A percentile compares a stretch with the other conserved stretches of the same genome.
Conservation (phyloP, 2,888 invertebrate genomes). For the Cheilosia impressa region DNA sequence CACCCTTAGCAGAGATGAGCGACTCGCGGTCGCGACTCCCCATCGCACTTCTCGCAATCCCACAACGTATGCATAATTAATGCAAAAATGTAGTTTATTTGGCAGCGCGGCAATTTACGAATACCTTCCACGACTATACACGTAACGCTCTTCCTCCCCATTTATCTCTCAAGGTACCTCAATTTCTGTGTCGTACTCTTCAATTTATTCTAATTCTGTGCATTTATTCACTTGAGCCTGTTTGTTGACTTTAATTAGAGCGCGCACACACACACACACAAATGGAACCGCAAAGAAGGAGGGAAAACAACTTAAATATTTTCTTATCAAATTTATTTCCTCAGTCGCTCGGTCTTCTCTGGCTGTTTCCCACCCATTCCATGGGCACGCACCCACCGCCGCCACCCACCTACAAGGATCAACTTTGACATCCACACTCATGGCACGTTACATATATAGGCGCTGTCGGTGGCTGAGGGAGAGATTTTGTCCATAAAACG, state of each 20-base stretch:
- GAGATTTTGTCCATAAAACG: constrained; percentile 42
- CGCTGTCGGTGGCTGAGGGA: background rate
- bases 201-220: constrained; percentile 75
- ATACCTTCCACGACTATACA: constrained; percentile 27
- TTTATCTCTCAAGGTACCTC: constrained; percentile 20
- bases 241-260: constrained; percentile 75
- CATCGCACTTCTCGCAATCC: constrained; percentile 14
- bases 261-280: constrained; percentile 13
- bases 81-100: constrained; percentile 58
- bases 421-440: constrained; percentile 47
- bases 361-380: background rate
- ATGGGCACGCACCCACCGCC: background rate
- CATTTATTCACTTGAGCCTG: constrained; percentile 73
- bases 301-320: constrained; percentile 46
- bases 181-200: constrained; percentile 56
- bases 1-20: constrained; percentile 41
- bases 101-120: constrained; percentile 48
- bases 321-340: constrained; percentile 60
- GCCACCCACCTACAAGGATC: constrained; percentile 18
- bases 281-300: background rate
- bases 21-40: background rate
- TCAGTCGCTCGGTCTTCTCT: background rate
- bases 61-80: constrained; percentile 50
- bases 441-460: background rate
- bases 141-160: background rate